These are phyloP conservation scores for Perca schrenkii DNA, from an alignment of 2,113 vertebrate genomes.

Conservation along the genomic window DNA sequence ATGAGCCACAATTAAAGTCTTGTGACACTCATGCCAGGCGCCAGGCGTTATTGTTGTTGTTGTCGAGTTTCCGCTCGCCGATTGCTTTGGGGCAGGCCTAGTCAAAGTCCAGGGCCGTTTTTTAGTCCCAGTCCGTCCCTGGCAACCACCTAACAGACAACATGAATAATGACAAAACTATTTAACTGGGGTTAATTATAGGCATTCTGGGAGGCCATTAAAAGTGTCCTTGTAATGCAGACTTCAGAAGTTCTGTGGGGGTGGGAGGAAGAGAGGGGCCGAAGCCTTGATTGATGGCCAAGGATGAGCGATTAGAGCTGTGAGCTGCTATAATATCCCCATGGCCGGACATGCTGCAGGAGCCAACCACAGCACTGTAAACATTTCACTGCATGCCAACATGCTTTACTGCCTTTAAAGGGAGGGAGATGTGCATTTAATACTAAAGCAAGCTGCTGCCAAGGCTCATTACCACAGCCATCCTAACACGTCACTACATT, in stretches of 20 bases:
- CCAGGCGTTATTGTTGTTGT: no score
- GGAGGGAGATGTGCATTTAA: constrained; percentile 72
- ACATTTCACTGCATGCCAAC: constrained; percentile 73
- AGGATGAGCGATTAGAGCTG: constrained; percentile 72
- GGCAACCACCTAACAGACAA: constrained; percentile 42
- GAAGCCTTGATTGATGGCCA: constrained; percentile 69
- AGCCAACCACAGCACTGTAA: constrained; percentile 70
- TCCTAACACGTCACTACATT: constrained; percentile 35
- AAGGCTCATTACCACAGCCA: constrained; percentile 70
- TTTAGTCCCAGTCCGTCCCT: no score
- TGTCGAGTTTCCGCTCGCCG: no score
- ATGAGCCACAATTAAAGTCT: no score
- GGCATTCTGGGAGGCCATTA: constrained; percentile 60
- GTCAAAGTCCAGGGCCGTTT: no score
- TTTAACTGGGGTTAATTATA: constrained; percentile 70
- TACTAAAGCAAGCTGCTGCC: constrained; percentile 67
- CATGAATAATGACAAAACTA: constrained; percentile 65
- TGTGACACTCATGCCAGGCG: no score
- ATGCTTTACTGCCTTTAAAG: constrained; percentile 74
- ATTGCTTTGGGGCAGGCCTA: no score
- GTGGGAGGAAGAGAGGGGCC: constrained; percentile 14
- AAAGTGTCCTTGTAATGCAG: constrained; percentile 71
- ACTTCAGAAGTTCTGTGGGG: constrained; percentile 42
- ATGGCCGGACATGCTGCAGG: constrained; percentile 37
- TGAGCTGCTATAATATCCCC: constrained; percentile 65